Percentiles rank a stretch among this genome's conserved stretches.
These are phyloP conservation scores for Leucosticte australis DNA, from an alignment of 2,113 vertebrate genomes.

Conservation along the genomic window DNA sequence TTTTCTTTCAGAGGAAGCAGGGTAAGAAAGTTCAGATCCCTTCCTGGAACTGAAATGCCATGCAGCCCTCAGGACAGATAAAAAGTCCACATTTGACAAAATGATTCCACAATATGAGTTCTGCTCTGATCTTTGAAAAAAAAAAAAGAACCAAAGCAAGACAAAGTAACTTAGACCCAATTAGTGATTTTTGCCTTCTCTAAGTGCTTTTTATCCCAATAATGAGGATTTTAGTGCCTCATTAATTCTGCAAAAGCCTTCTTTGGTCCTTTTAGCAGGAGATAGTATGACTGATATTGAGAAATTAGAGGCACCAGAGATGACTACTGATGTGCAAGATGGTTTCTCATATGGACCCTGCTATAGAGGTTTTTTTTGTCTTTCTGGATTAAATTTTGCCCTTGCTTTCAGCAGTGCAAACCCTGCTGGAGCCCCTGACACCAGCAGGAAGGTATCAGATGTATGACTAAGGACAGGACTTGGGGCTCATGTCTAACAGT, in stretches of 20 bases:
- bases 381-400: background rate
- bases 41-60: background rate
- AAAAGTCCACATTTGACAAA: background rate
- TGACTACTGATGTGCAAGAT: background rate
- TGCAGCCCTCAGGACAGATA: background rate
- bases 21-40: background rate
- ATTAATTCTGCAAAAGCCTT: background rate
- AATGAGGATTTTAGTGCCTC: background rate
- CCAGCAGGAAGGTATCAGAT: background rate
- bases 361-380: background rate
- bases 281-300: background rate
- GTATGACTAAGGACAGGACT: background rate
- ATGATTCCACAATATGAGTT: background rate
- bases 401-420: background rate
- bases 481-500: background rate
- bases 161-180: background rate
- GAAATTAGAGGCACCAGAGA: background rate
- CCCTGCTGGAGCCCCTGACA: background rate
- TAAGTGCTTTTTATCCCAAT: background rate
- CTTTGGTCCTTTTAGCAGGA: background rate
- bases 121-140: background rate
- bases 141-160: background rate
- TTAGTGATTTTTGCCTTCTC: background rate
- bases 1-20: background rate
- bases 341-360: background rate